Evolutionary conservation across 2,888 invertebrate genomes (phyloP).

Genomic region (Mesorhabditis belari): DNA sequence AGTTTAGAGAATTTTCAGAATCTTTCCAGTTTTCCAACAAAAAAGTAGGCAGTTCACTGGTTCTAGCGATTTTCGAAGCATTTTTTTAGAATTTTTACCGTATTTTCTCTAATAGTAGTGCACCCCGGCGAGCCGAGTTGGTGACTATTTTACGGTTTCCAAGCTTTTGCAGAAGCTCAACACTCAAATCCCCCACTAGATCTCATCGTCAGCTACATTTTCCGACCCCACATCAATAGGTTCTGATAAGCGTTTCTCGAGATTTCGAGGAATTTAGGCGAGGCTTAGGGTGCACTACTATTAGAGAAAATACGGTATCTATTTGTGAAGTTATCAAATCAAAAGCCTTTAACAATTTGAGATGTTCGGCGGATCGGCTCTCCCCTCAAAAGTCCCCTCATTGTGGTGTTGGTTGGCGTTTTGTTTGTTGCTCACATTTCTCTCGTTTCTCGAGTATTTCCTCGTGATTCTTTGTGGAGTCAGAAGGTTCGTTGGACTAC

Average conservation of each 20-base stretch:
- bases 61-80: not conserved
- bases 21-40: slow-evolving; percentile 23
- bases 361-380: not conserved
- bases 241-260: no score
- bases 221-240: no score
- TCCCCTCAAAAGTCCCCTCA: slow-evolving; percentile 3
- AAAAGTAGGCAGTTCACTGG: not conserved
- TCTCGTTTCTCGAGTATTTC: slow-evolving; percentile 50
- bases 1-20: not conserved
- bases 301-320: no score
- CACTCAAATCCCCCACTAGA: not conserved
- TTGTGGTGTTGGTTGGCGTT: slow-evolving; percentile 36
- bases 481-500: slow-evolving; percentile 16
- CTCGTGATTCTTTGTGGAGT: slow-evolving; percentile 45
- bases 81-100: no score
- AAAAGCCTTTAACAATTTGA: no score
- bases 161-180: not conserved
- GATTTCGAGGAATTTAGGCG: no score
- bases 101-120: no score
- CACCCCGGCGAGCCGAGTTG: no score
- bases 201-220: no score
- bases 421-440: slow-evolving; percentile 43
- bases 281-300: no score
- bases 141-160: slow-evolving; percentile 11
- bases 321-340: no score